A percentile compares a stretch with the other conserved stretches of the same genome.
phyloP scores from a whole-genome alignment of 2,797 vertebrate genomes.

The Gambusia yucatana region DNA sequence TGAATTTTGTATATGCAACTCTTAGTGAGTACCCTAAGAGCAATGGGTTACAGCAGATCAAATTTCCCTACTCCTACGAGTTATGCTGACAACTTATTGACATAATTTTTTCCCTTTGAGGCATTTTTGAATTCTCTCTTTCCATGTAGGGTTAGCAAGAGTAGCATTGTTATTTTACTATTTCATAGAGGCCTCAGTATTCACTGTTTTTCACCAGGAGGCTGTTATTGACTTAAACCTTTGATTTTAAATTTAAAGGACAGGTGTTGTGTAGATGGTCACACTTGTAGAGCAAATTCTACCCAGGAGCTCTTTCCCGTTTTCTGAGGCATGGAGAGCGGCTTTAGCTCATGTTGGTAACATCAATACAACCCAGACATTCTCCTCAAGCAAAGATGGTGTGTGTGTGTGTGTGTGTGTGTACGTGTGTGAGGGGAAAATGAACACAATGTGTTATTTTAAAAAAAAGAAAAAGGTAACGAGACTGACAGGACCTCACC shows the following conservation, averaged over 20 bases:
- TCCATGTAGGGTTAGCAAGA: constrained; percentile 28
- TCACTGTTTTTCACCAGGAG: constrained; percentile 10
- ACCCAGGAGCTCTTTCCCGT: constrained; percentile 12
- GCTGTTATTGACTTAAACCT: constrained; percentile 8
- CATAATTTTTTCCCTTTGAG: constrained; percentile 15
- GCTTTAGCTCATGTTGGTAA: constrained; percentile 30
- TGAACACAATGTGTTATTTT: constrained; percentile 49
- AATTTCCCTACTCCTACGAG: constrained; percentile 21
- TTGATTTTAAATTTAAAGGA: constrained; percentile 30
- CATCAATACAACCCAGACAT: constrained; percentile 41
- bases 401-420: background rate
- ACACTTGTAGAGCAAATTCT: constrained; percentile 27
- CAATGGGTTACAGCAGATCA: constrained; percentile 41
- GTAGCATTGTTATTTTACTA: constrained; percentile 5
- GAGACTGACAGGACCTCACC: constrained; percentile 52
- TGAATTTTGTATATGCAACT: constrained; percentile 8
- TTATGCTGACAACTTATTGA: constrained; percentile 30
- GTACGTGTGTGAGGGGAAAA: constrained; percentile 27
- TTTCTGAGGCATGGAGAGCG: constrained; percentile 27
- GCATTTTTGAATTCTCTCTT: constrained; percentile 11
- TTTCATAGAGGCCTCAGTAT: constrained; percentile 13
- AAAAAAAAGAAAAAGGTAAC: constrained; percentile 31
- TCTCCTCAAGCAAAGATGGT: constrained; percentile 40
- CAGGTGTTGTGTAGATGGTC: constrained; percentile 21
- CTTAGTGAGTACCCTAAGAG: constrained; percentile 19